A percentile compares a stretch with the other conserved stretches of the same genome.
Evolutionary conservation across 2,797 vertebrate genomes (phyloP).

Genomic region (Ambastaia sidthimunki): DNA sequence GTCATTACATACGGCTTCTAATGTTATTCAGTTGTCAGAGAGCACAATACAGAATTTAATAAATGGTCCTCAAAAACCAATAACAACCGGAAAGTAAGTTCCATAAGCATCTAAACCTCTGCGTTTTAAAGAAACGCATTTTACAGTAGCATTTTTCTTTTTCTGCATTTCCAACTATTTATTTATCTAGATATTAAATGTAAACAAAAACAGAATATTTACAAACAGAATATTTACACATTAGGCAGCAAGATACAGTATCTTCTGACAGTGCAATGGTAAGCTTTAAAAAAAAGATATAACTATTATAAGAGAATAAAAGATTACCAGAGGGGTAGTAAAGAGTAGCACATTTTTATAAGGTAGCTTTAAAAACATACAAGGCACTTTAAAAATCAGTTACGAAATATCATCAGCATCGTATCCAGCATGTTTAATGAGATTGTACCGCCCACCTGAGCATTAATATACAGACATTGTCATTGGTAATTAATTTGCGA

Average conservation of each 20-base stretch:
- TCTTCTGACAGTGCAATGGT: too few relatives aligned
- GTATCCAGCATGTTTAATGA: conserved; percentile 1
- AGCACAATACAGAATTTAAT: conserved; percentile 5
- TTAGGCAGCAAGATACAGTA: too few relatives aligned
- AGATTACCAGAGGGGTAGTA: neutral
- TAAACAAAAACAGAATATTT: conserved; percentile 8
- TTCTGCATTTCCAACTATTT: neutral
- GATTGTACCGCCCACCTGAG: neutral
- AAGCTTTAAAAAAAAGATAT: too few relatives aligned
- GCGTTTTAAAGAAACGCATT: neutral
- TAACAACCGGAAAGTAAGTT: neutral
- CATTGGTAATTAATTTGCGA: neutral
- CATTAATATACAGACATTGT: neutral
- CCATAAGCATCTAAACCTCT: neutral
- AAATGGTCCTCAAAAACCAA: neutral
- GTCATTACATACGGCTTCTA: neutral
- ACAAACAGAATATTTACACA: neutral
- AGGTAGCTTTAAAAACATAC: neutral
- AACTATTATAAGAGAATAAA: neutral
- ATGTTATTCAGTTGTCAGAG: conserved; percentile 6
- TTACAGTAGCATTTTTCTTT: neutral
- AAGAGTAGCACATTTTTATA: neutral
- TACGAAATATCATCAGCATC: neutral
- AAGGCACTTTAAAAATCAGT: conserved; percentile 3
- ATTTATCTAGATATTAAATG: neutral